These are phyloP conservation scores for Phyllotis vaccarum DNA, from an alignment of 2,797 vertebrate species.

Conservation along the genomic window DNA sequence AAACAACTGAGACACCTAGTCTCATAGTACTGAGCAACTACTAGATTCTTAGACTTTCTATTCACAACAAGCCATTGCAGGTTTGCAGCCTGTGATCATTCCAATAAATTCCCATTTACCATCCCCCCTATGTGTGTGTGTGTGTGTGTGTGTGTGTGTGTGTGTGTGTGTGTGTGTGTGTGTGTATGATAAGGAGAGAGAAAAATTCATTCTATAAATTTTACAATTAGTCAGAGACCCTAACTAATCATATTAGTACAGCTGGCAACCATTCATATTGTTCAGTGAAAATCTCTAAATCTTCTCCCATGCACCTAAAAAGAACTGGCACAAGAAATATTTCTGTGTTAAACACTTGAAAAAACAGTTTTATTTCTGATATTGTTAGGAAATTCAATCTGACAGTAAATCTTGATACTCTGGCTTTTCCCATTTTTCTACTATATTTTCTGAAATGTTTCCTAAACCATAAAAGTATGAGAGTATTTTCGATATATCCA, in stretches of 20 bases:
- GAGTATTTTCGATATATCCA: background rate
- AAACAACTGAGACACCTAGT: background rate
- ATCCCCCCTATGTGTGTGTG: too few relatives aligned
- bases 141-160: too few relatives aligned
- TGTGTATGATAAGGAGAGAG: too few relatives aligned
- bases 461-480: background rate
- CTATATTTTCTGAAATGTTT: background rate
- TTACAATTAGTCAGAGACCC: too few relatives aligned
- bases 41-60: background rate
- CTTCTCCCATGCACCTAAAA: background rate
- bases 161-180: too few relatives aligned
- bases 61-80: background rate
- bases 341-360: background rate
- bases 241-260: too few relatives aligned
- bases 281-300: background rate
- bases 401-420: background rate
- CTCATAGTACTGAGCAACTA: background rate
- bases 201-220: too few relatives aligned
- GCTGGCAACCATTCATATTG: background rate
- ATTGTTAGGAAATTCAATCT: background rate
- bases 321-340: background rate
- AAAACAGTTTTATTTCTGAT: background rate
- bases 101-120: background rate
- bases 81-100: background rate
- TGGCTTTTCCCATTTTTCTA: background rate